Base-by-base conservation (phyloP, 2,113 vertebrate genomes). In the Garra rufa region DNA sequence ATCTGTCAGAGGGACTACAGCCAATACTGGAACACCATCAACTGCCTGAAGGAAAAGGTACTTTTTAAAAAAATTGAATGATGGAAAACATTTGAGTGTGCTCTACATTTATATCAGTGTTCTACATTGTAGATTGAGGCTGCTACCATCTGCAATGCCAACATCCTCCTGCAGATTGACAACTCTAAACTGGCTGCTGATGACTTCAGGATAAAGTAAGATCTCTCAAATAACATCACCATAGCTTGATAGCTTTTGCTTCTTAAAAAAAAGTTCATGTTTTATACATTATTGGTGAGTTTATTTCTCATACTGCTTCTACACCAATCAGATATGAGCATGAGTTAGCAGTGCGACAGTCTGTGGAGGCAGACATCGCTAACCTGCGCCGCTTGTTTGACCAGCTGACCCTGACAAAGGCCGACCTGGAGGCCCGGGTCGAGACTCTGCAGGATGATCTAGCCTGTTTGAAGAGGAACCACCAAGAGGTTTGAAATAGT, bases 381-480 rank as follows among this genome's bases (percentile, higher is more conserved):
- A 97, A 96, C 85, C 92, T 97, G 55, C 95, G 95, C 15, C 93
- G 95, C 70, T 93, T 98, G 82, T 93, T 98, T 81, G 97, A 98
- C 11, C 96, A 99, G 91, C 95, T 97, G 90, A 97, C 97, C 11
- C 91, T 97, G 75, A 95, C 93, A 43, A 95, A 96, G 84, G 89
- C 96, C 0, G 97, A 98, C 92, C 92, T 98, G 91, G 97, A 98
- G 94, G 94, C 95, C 89, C 96, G 98, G 94, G 96, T 98, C 1
- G 95, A 97, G 76, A 87, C 93, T 3, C 90, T 99, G 89, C 94
- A 96, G 85, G 97, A 98, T 88, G 98, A 99, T 88, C 91, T 99
- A 91, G 96, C 94, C 59, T 98, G 93, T 93, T 92, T 99, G 78
- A 96, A 93, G 94, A 99, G 96, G 95, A 97, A 97, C 88, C 96